Percentiles rank a stretch among this genome's conserved stretches.
phyloP scores from a whole-genome alignment of 1,140 invertebrate genomes.

The Nasonia vitripennis region DNA sequence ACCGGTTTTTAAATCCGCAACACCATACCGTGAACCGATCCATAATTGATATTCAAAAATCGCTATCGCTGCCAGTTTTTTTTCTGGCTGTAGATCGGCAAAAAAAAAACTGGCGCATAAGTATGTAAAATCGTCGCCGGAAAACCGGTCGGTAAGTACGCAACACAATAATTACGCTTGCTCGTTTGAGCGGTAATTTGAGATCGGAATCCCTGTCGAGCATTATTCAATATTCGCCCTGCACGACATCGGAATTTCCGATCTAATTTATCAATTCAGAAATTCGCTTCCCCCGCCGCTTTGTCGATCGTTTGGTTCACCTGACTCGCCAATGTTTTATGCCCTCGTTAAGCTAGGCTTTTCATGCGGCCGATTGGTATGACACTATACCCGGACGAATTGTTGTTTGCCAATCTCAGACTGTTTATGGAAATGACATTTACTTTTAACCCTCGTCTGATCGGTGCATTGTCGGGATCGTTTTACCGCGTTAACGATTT shows the following conservation, averaged over 20 bases:
- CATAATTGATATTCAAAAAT: neutral
- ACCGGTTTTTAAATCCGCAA: no score
- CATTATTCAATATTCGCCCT: constrained; percentile 5
- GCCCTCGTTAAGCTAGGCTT: no score
- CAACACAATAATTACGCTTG: constrained; percentile 14
- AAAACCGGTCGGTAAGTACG: constrained; percentile 28
- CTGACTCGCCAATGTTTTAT: neutral
- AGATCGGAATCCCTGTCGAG: neutral
- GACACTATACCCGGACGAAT: constrained; percentile 10
- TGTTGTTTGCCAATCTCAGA: neutral
- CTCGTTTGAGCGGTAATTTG: neutral
- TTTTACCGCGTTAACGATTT: no score
- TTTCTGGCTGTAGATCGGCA: neutral
- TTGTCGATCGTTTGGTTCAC: neutral
- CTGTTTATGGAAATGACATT: neutral
- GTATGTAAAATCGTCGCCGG: neutral
- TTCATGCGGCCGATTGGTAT: no score
- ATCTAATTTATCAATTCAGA: constrained; percentile 44
- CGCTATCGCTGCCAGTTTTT: neutral
- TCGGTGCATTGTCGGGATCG: no score
- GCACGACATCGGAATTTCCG: neutral
- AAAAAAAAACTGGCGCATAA: neutral
- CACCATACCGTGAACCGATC: no score
- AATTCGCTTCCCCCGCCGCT: constrained; percentile 7
- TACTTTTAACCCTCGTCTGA: neutral